Percentiles rank a stretch among this genome's conserved stretches.
Evolutionary conservation across 64 coral and sea anemone species (phyloP).

Genomic region (Porites australiensis): DNA sequence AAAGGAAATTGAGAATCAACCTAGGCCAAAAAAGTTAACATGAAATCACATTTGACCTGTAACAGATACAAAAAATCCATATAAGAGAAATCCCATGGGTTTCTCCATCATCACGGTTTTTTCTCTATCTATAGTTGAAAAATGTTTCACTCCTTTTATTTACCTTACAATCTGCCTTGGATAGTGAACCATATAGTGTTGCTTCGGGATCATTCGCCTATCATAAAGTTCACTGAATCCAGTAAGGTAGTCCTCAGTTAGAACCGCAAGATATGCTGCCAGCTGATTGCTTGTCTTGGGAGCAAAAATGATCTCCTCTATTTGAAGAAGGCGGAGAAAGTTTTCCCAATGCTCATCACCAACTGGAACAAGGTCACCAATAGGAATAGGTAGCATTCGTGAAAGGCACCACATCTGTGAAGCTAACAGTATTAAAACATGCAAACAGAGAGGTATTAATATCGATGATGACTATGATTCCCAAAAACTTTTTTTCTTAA

Average conservation of each 20-base stretch:
- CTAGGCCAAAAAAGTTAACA: too few species aligned
- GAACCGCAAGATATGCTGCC: slow-evolving; percentile 57
- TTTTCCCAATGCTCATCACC: slow-evolving; percentile 70
- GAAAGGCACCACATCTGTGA: slow-evolving; percentile 77
- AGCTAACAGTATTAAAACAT: slow-evolving; percentile 16
- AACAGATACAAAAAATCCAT: too few species aligned
- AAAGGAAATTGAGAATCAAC: too few species aligned
- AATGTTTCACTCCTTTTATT: too few species aligned
- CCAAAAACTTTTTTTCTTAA: too few species aligned
- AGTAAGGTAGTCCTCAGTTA: slow-evolving; percentile 57
- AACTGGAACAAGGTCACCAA: slow-evolving; percentile 59
- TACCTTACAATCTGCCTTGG: slow-evolving; percentile 67
- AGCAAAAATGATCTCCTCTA: slow-evolving; percentile 72
- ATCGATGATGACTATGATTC: background rate
- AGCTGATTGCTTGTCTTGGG: slow-evolving; percentile 40
- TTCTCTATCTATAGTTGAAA: too few species aligned
- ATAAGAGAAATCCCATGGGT: too few species aligned
- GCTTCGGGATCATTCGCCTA: slow-evolving; percentile 67
- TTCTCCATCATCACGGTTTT: too few species aligned
- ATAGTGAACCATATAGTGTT: slow-evolving; percentile 88
- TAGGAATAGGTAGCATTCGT: slow-evolving; percentile 41
- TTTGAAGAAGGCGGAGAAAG: slow-evolving; percentile 40
- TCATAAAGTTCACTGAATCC: slow-evolving; percentile 50
- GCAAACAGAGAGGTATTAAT: background rate
- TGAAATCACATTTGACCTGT: too few species aligned